phyloP scores from a whole-genome alignment of 2,113 vertebrate species.

The Megaceryle maxima region DNA sequence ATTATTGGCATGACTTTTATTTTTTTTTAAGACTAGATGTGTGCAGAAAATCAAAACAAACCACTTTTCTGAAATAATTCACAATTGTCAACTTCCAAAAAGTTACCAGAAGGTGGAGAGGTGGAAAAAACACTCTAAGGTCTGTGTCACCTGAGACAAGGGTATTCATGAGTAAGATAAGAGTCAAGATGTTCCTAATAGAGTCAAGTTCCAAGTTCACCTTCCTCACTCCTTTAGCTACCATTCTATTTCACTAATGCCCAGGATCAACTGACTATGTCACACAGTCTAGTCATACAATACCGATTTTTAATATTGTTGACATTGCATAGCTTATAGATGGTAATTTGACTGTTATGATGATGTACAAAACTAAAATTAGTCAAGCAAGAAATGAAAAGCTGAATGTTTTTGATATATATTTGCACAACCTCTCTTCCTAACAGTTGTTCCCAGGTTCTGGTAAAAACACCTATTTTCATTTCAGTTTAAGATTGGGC shows the following conservation, averaged over 20 bases:
- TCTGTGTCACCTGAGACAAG: not conserved
- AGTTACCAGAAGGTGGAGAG: not conserved
- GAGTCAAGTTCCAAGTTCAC: not conserved
- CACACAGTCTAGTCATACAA: not conserved
- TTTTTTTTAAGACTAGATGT: not conserved
- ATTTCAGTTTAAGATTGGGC: not conserved
- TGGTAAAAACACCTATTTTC: constrained; percentile 48
- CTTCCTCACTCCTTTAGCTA: not conserved
- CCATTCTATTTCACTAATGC: not conserved
- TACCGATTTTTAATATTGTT: not conserved
- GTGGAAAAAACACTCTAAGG: not conserved
- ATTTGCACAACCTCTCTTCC: not conserved
- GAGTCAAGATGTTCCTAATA: not conserved
- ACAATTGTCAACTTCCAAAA: not conserved
- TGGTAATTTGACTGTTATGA: not conserved
- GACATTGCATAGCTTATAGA: not conserved
- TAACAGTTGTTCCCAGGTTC: not conserved
- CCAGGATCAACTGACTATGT: not conserved
- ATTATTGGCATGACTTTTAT: not conserved
- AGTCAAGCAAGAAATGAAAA: not conserved
- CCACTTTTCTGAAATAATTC: not conserved
- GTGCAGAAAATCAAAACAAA: not conserved
- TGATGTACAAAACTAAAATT: not conserved
- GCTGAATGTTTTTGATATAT: not conserved
- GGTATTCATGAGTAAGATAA: not conserved